Conservation (phyloP, 2,797 vertebrate species). For the Pachyuromys duprasi region DNA sequence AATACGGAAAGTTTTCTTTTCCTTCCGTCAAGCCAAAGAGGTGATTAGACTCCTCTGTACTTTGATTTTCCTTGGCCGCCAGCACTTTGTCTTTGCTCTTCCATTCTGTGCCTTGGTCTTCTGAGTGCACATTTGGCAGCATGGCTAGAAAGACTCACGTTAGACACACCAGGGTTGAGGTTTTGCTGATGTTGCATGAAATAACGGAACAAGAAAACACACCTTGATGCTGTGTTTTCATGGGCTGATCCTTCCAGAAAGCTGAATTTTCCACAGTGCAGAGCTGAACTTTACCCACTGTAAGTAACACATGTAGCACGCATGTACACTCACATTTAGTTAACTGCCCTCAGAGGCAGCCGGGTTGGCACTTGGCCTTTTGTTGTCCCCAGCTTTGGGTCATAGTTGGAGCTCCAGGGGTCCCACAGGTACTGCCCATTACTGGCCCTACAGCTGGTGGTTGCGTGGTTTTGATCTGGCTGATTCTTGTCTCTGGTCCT, state of each 20-base stretch:
- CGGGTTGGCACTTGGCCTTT: not conserved
- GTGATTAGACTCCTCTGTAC: not conserved
- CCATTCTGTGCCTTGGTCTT: conserved; percentile 23
- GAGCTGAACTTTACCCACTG: conserved; percentile 21
- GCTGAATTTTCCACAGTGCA: conserved; percentile 42
- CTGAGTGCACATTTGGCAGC: conserved; percentile 42
- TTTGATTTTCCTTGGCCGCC: not conserved
- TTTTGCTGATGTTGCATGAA: not conserved
- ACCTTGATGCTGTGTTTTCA: not conserved
- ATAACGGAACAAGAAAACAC: conserved; percentile 7
- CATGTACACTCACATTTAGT: not conserved
- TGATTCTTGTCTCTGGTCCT: not conserved
- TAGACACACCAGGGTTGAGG: conserved; percentile 2
- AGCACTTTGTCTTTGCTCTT: conserved; percentile 11
- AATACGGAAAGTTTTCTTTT: not conserved
- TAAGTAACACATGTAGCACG: not conserved
- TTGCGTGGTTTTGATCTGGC: not conserved
- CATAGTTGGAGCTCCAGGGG: not conserved
- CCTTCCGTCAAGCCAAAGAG: not conserved
- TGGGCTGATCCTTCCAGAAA: not conserved
- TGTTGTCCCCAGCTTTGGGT: not conserved
- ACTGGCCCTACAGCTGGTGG: not conserved
- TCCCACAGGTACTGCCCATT: not conserved
- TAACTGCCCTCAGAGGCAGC: not conserved
- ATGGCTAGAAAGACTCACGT: conserved; percentile 27